phyloP scores from a whole-genome alignment of 2,888 invertebrate genomes.

The Ichneumon xanthorius region DNA sequence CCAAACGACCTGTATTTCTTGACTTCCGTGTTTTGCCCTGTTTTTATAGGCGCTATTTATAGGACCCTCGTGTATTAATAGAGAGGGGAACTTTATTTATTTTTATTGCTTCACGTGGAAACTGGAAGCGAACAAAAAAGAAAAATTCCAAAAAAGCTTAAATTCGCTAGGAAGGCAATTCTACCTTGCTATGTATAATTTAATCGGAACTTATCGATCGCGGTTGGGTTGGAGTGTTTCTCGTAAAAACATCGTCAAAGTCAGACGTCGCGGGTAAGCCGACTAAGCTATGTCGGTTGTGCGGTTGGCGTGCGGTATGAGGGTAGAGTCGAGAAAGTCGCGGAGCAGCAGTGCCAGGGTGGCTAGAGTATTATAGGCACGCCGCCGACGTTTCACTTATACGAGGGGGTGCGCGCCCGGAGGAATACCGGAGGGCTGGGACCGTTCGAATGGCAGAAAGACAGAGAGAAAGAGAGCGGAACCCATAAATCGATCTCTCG shows the following conservation, averaged over 20 bases:
- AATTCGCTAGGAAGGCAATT: neutral
- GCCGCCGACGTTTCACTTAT: conserved; percentile 40
- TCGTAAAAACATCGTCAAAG: conserved; percentile 36
- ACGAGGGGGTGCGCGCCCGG: neutral
- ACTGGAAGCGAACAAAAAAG: neutral
- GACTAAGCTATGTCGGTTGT: neutral
- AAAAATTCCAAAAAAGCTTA: neutral
- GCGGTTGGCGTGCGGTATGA: conserved; percentile 5
- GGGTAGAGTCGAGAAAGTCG: neutral
- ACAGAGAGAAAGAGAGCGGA: neutral
- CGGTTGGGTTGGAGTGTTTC: neutral
- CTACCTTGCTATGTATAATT: neutral
- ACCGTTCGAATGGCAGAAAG: conserved; percentile 11
- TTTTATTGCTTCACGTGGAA: neutral
- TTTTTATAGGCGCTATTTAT: too few species aligned
- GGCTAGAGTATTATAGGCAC: neutral
- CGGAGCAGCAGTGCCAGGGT: conserved; percentile 4
- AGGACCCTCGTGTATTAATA: too few species aligned
- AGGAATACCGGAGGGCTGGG: conserved; percentile 12
- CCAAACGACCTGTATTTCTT: too few species aligned
- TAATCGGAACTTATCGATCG: conserved; percentile 1
- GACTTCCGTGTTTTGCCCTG: too few species aligned
- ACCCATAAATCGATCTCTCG: conserved; percentile 47
- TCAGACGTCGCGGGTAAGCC: conserved; percentile 15
- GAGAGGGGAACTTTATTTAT: too few species aligned